phyloP scores from a whole-genome alignment of 2,797 vertebrate genomes.

The Sylvilagus floridanus region DNA sequence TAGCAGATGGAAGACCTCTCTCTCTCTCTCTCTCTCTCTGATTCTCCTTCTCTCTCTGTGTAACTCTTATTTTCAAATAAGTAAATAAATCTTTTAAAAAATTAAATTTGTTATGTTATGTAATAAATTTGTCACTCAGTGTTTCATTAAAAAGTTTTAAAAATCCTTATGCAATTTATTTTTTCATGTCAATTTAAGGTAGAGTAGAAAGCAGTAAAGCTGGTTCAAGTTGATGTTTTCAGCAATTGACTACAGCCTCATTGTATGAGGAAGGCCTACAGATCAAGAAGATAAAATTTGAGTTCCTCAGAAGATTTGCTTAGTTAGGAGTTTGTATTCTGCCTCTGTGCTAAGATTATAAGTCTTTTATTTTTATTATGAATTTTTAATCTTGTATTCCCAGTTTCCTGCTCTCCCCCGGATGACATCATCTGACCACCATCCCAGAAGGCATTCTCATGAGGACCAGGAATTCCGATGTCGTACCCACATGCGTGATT shows the following conservation, averaged over 20 bases:
- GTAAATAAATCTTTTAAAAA: no score
- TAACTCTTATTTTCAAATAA: no score
- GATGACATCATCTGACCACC: conserved; percentile 85
- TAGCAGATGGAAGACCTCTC: no score
- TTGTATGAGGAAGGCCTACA: not conserved
- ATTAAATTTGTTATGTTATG: no score
- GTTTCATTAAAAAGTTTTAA: not conserved
- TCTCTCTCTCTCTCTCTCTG: no score
- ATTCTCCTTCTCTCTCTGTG: no score
- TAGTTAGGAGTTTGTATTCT: conserved; percentile 25
- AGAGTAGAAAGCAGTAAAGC: not conserved
- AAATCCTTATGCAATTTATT: conserved; percentile 30
- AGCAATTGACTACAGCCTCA: not conserved
- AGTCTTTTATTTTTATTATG: conserved; percentile 27
- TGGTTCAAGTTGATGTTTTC: conserved; percentile 22
- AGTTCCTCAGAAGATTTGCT: not conserved
- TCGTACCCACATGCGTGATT: conserved; percentile 85
- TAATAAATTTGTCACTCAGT: not conserved
- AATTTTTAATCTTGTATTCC: conserved; percentile 86
- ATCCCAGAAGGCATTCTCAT: conserved; percentile 86
- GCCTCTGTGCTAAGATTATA: conserved; percentile 40
- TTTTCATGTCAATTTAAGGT: not conserved
- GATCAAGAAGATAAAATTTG: conserved; percentile 30
- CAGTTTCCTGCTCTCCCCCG: conserved; percentile 91
- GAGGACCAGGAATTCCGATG: conserved; percentile 89